phyloP scores from a whole-genome alignment of 2,113 vertebrate species.

The Vireo altiloquus region DNA sequence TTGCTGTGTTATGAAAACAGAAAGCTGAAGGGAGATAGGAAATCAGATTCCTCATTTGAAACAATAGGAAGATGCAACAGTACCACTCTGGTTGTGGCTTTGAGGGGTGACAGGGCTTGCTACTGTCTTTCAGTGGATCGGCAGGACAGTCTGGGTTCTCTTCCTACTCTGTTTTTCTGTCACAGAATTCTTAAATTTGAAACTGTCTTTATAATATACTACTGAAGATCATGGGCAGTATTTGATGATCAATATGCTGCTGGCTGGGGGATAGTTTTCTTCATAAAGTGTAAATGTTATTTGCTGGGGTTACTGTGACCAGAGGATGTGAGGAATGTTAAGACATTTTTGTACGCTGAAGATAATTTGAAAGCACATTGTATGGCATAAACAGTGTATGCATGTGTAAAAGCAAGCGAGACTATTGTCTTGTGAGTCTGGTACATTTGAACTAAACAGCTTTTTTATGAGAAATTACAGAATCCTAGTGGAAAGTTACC shows the following conservation, averaged over 20 bases:
- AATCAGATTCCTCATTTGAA: neutral
- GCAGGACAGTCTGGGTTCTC: neutral
- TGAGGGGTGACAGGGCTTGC: neutral
- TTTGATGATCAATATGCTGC: neutral
- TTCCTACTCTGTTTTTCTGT: neutral
- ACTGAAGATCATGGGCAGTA: neutral
- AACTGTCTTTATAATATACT: neutral
- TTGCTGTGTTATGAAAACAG: neutral
- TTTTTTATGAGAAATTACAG: neutral
- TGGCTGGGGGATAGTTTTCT: neutral
- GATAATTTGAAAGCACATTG: neutral
- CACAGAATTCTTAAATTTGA: neutral
- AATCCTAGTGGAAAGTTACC: neutral
- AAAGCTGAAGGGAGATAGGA: neutral
- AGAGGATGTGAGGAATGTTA: neutral
- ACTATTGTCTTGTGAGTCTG: accelerated
- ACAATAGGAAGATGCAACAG: neutral
- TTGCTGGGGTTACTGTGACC: neutral
- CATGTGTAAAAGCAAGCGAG: neutral
- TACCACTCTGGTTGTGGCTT: neutral
- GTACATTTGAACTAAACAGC: neutral
- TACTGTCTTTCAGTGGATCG: neutral
- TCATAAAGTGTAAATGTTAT: neutral
- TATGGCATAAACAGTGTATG: neutral
- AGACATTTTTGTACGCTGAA: neutral